phyloP scores from a whole-genome alignment of 2,113 vertebrate genomes.

The Zingel zingel region DNA sequence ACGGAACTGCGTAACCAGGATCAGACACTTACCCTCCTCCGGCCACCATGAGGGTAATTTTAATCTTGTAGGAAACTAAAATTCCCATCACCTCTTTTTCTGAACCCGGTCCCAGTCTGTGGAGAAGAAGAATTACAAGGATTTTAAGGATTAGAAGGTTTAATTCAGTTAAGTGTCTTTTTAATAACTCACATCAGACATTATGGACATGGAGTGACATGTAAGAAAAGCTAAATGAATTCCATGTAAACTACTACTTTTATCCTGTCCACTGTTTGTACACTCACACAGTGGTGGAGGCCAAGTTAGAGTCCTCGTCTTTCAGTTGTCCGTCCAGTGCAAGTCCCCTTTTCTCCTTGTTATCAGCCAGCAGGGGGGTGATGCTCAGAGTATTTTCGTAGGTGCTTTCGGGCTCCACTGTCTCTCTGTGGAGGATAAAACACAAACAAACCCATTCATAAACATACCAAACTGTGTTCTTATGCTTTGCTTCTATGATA shows the following conservation, averaged over 20 bases:
- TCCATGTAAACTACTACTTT: neutral
- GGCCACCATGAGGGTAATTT: slow-evolving; percentile 89
- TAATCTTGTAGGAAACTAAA: slow-evolving; percentile 93
- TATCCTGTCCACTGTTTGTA: neutral
- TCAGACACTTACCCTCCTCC: slow-evolving; percentile 84
- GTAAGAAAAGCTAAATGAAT: neutral
- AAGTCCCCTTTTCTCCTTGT: slow-evolving; percentile 90
- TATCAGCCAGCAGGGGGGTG: slow-evolving; percentile 82
- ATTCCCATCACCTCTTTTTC: slow-evolving; percentile 91
- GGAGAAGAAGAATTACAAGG: slow-evolving; percentile 13
- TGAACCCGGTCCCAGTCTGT: slow-evolving; percentile 82
- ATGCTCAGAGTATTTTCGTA: slow-evolving; percentile 85
- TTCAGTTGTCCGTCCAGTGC: slow-evolving; percentile 93
- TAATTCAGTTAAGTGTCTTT: slow-evolving; percentile 8
- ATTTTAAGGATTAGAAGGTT: slow-evolving; percentile 46
- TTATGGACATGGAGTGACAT: neutral
- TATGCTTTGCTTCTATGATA: neutral
- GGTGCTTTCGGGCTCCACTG: slow-evolving; percentile 83
- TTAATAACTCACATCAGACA: neutral
- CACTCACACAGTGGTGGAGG: slow-evolving; percentile 90
- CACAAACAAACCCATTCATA: neutral
- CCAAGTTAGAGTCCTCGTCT: slow-evolving; percentile 94
- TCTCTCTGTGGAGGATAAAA: slow-evolving; percentile 83
- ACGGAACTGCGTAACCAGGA: neutral
- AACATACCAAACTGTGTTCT: neutral